phyloP scores from a whole-genome alignment of 2,888 invertebrate species.

The Lysandra bellargus region DNA sequence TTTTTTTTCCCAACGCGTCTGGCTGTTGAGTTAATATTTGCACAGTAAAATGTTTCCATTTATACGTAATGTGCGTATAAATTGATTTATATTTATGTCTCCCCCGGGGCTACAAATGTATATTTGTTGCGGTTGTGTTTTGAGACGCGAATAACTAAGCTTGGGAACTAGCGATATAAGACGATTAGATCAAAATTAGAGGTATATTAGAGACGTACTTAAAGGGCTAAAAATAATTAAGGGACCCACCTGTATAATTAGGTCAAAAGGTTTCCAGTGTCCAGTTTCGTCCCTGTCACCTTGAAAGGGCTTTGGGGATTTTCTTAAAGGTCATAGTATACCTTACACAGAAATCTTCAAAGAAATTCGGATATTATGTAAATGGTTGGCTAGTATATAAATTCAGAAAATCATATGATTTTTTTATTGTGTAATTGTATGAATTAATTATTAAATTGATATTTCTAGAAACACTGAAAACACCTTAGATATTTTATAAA shows the following conservation, averaged over 20 bases:
- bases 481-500: no score
- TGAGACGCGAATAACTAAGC: neutral
- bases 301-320: neutral
- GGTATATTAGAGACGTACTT: neutral
- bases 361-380: neutral
- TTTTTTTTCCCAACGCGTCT: neutral
- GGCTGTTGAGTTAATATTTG: neutral
- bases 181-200: neutral
- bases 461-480: no score
- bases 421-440: no score
- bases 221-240: slow-evolving; percentile 4
- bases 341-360: neutral
- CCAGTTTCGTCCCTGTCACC: neutral
- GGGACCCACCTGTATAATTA: neutral
- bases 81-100: neutral
- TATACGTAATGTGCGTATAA: neutral
- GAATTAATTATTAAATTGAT: no score
- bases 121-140: neutral
- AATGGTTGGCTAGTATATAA: no score
- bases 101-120: neutral
- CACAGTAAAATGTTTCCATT: slow-evolving; percentile 10
- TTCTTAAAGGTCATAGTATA: neutral
- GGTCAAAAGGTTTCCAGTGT: neutral
- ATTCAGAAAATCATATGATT: no score
- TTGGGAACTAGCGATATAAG: neutral